Evolutionary conservation across 1,140 invertebrate genomes (phyloP), one percentile per base, ranked within the genome.

Genomic region (Halesus radiatus): DNA sequence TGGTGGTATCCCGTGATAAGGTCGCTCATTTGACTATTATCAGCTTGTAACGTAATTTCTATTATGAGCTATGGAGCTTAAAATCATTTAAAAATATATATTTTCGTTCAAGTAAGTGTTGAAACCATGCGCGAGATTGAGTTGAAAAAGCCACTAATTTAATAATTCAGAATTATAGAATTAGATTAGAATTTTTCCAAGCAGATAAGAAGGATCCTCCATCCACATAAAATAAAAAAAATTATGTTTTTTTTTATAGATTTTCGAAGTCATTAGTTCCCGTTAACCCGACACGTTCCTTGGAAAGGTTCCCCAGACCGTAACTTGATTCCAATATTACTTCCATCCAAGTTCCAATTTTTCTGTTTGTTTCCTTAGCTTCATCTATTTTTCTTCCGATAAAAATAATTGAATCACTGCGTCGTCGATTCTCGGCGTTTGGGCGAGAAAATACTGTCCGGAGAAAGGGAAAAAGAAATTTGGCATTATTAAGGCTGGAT

Each of bases 361-460:
- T 72, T 79, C 32, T 60, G 77, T 79, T 79, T 64, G 32, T 72
- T 75, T 66, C 72, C 45, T 64, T 64, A 45, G 70, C 50, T 58
- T 79, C 78, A 53, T 74, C 56, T 79, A 79, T 79, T 79, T 74
- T 64, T 53, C 58, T 79, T 79, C 50, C 68, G 68, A 74, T 74
- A 79, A 79, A 79, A 79, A 79, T 79, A 79, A 79, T 79, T 79
- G 78, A 79, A 79, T 79, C 70, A 79, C 58, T 18, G 10, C 68
- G 45, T 26, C 68, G 10, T 53, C 45, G 20, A 50, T 18, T 18
- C 68, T 22, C n/a, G 18, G 20, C n/a, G 6, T 52, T 72, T 72
- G 20, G 10, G 45, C n/a, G 45, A 52, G 45, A 72, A 72, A 53
- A 72, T 45, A 45, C 37, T 45, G 13, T 45, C 37, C 37, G 10